A percentile compares a stretch with the other conserved stretches of the same genome.
Evolutionary conservation across 1,140 invertebrate genomes (phyloP).

Genomic region (Halictus rubicundus): DNA sequence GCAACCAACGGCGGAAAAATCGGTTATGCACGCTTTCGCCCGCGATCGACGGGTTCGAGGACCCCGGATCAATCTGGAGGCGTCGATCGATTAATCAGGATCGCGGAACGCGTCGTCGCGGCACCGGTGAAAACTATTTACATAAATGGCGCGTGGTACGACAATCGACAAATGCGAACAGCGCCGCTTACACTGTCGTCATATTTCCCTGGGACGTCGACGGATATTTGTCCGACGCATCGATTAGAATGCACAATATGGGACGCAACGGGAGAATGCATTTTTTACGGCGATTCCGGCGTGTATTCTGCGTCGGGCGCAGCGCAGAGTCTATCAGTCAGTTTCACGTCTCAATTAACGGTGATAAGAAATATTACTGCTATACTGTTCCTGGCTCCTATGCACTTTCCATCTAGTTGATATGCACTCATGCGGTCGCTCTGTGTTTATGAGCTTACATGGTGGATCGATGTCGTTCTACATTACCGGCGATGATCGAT

Average conservation of each 20-base stretch:
- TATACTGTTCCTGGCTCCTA: no score
- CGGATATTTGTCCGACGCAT: neutral
- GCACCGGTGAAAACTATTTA: slow-evolving; percentile 2
- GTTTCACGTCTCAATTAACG: neutral
- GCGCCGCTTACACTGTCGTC: neutral
- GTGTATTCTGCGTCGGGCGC: neutral
- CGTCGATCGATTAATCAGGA: slow-evolving; percentile 6
- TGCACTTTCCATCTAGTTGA: no score
- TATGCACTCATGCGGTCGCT: no score
- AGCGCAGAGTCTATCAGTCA: neutral
- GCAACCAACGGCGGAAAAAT: neutral
- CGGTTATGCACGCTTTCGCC: neutral
- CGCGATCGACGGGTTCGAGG: neutral
- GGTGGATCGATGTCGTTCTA: neutral
- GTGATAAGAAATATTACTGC: neutral
- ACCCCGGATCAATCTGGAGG: neutral
- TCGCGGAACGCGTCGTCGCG: neutral
- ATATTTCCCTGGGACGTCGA: neutral
- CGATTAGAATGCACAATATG: neutral
- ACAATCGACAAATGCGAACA: slow-evolving; percentile 6
- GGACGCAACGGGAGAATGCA: neutral
- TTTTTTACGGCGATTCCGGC: neutral
- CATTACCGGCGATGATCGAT: neutral
- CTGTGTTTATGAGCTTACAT: no score
- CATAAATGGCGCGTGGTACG: slow-evolving; percentile 3